phyloP scores from a whole-genome alignment of 2,797 vertebrate species.

The Lithobates sylvaticus region DNA sequence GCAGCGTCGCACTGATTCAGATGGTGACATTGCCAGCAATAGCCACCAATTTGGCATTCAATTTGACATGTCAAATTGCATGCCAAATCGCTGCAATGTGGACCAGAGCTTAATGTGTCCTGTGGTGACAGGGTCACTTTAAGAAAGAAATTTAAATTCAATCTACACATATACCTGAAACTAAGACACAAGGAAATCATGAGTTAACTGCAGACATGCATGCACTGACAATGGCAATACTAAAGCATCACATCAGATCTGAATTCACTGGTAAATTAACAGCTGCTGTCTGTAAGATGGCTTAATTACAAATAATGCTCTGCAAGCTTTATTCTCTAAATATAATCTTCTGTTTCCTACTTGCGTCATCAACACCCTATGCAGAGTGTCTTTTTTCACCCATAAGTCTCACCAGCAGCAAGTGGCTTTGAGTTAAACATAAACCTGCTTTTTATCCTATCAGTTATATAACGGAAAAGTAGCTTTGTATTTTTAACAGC shows the following conservation, averaged over 20 bases:
- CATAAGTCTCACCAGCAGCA: slow-evolving; percentile 16
- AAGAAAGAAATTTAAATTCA: no score
- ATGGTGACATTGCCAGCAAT: no score
- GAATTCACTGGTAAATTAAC: slow-evolving; percentile 40
- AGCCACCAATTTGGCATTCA: no score
- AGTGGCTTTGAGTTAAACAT: slow-evolving; percentile 32
- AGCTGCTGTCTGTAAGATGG: slow-evolving; percentile 40
- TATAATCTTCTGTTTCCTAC: slow-evolving; percentile 54
- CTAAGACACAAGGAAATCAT: background rate
- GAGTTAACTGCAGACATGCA: slow-evolving; percentile 22
- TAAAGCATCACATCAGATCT: slow-evolving; percentile 20
- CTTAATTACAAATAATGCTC: slow-evolving; percentile 52
- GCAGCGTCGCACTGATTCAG: no score
- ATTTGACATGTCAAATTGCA: no score
- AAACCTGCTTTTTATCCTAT: slow-evolving; percentile 38
- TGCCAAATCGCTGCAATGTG: no score
- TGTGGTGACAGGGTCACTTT: no score
- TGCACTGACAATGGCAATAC: background rate
- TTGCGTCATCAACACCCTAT: slow-evolving; percentile 41
- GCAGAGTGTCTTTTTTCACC: background rate
- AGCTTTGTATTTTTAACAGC: slow-evolving; percentile 44
- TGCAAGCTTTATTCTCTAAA: slow-evolving; percentile 36
- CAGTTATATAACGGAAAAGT: slow-evolving; percentile 23
- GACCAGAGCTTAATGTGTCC: no score
- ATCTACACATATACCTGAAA: background rate